Evolutionary conservation across 2,888 invertebrate species (phyloP).

Genomic region (Galeopsomyia nigrocyanea): DNA sequence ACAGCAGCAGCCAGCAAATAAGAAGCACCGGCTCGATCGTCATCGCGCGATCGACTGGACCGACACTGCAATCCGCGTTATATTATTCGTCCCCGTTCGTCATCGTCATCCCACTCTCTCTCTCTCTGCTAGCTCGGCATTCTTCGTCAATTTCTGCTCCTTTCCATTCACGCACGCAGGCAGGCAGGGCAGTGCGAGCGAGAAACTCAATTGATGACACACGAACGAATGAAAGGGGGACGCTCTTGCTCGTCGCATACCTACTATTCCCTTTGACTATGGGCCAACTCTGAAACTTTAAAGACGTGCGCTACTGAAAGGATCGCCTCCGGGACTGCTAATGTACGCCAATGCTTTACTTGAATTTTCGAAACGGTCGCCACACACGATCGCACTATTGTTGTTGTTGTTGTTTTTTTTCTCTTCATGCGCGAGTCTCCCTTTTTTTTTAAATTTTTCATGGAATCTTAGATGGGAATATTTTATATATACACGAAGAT

Average conservation of each 20-base stretch:
- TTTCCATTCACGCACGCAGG: slow-evolving; percentile 11
- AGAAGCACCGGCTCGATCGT: not conserved
- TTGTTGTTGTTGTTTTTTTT: no score
- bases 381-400: no score
- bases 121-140: slow-evolving; percentile 13
- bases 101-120: not conserved
- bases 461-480: not conserved
- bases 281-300: slow-evolving; percentile 22
- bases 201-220: slow-evolving; percentile 38
- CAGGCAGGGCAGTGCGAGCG: no score
- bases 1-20: not conserved
- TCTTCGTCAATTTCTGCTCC: slow-evolving; percentile 34
- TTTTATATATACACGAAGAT: slow-evolving; percentile 1
- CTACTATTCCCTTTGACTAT: not conserved
- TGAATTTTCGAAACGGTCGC: no score
- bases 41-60: not conserved
- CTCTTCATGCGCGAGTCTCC: not conserved
- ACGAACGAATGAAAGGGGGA: not conserved
- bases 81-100: not conserved
- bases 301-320: slow-evolving; percentile 23
- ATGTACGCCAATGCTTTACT: no score
- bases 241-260: no score
- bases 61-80: not conserved
- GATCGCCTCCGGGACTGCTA: not conserved
- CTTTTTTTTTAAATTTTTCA: not conserved